Evolutionary conservation across 1,140 invertebrate genomes (phyloP).

Genomic region (Sesamia nonagrioides): DNA sequence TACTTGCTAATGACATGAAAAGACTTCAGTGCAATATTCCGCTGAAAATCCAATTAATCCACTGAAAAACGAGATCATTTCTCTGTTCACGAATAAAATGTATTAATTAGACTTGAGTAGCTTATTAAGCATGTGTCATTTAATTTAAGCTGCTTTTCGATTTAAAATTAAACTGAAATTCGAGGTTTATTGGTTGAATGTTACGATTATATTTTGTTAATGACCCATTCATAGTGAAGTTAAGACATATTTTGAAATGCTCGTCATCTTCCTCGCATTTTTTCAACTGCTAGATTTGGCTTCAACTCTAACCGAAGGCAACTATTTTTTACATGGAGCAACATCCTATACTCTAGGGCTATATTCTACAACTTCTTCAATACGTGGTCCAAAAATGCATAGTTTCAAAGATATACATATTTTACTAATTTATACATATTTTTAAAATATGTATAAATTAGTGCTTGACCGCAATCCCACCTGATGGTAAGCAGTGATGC

Average conservation of each 20-base stretch:
- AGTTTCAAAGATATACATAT: too few relatives aligned
- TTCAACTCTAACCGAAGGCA: too few relatives aligned
- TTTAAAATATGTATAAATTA: too few relatives aligned
- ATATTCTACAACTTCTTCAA: too few relatives aligned
- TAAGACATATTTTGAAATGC: not conserved
- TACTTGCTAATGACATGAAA: not conserved
- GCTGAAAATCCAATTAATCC: not conserved
- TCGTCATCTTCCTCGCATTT: too few relatives aligned
- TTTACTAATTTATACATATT: too few relatives aligned
- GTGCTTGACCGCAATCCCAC: too few relatives aligned
- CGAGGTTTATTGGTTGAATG: not conserved
- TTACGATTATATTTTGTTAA: not conserved
- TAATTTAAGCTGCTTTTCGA: not conserved
- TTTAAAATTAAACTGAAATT: conserved; percentile 9
- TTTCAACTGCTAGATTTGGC: too few relatives aligned
- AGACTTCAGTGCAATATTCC: not conserved
- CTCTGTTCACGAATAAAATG: not conserved
- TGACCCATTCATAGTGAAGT: not conserved
- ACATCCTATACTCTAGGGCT: too few relatives aligned
- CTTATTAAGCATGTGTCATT: not conserved
- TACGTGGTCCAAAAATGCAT: too few relatives aligned
- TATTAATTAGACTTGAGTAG: conserved; percentile 12
- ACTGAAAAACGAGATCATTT: conserved; percentile 9
- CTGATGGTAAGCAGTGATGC: too few relatives aligned
- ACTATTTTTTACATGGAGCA: too few relatives aligned